phyloP scores from a whole-genome alignment of 2,113 vertebrate species.

The Edolisoma coerulescens region DNA sequence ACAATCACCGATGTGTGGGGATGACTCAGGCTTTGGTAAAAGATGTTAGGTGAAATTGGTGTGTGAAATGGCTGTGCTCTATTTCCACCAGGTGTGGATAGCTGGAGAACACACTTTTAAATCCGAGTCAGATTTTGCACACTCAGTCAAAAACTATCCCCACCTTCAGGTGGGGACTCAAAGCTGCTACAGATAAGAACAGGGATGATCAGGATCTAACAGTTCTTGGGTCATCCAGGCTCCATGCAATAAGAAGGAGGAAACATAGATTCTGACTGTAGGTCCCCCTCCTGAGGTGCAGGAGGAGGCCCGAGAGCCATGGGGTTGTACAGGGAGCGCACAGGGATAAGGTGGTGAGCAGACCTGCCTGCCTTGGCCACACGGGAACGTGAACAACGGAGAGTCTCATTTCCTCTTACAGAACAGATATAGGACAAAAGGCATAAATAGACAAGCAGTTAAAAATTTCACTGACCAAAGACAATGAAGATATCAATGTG shows the following conservation, averaged over 20 bases:
- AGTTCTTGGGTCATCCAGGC: not conserved
- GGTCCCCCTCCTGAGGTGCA: not conserved
- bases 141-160: not conserved
- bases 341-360: not conserved
- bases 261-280: not conserved
- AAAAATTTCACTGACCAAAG: not conserved
- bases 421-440: not conserved
- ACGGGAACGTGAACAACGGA: not conserved
- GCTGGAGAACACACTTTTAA: not conserved
- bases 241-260: not conserved
- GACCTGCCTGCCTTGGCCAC: not conserved
- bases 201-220: not conserved
- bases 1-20: not conserved
- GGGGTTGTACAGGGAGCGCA: not conserved
- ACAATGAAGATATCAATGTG: not conserved
- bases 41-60: not conserved
- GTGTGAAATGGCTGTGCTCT: not conserved
- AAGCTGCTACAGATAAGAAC: not conserved
- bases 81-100: not conserved
- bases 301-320: not conserved
- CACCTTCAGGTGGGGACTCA: not conserved
- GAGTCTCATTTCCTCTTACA: not conserved
- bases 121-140: not conserved
- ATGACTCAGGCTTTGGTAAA: not conserved
- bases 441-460: not conserved